Conservation (phyloP, 1,140 invertebrate species). For the Drosophila arawakana region DNA sequence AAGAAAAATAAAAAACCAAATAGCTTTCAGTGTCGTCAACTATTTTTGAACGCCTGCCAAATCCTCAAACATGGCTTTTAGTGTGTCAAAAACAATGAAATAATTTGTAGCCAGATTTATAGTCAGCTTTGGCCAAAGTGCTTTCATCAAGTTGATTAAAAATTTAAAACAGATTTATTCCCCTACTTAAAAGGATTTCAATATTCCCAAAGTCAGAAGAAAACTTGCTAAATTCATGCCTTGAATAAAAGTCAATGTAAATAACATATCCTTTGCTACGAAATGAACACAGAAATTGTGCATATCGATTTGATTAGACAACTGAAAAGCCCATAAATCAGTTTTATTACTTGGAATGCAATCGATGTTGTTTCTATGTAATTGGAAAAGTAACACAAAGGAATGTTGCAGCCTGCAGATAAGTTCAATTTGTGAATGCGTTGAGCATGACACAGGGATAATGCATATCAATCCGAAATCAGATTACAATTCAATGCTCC, state of each 20-base stretch:
- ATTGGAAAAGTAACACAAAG: slow-evolving; percentile 23
- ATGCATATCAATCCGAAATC: slow-evolving; percentile 17
- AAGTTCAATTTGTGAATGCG: neutral
- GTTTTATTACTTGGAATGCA: slow-evolving; percentile 26
- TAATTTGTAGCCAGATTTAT: slow-evolving; percentile 43
- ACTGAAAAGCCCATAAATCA: slow-evolving; percentile 19
- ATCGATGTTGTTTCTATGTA: slow-evolving; percentile 24
- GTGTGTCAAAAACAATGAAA: slow-evolving; percentile 39
- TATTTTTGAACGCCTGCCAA: slow-evolving; percentile 73
- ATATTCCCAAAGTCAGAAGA: too few relatives aligned
- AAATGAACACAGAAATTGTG: slow-evolving; percentile 5
- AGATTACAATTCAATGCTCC: slow-evolving; percentile 14
- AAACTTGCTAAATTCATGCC: too few relatives aligned
- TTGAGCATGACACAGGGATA: neutral
- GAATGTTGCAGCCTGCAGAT: neutral
- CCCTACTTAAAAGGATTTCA: neutral
- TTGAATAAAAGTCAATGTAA: too few relatives aligned
- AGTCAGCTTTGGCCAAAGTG: neutral
- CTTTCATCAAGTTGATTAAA: slow-evolving; percentile 61
- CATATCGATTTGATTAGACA: slow-evolving; percentile 20
- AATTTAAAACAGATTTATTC: slow-evolving; percentile 32
- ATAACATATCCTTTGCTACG: too few relatives aligned
- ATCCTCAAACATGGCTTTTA: slow-evolving; percentile 38
- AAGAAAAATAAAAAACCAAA: slow-evolving; percentile 7
- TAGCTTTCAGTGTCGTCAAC: slow-evolving; percentile 50